These are phyloP conservation scores for Colletes gigas DNA, from an alignment of 1,140 invertebrate genomes.

Conservation along the genomic window DNA sequence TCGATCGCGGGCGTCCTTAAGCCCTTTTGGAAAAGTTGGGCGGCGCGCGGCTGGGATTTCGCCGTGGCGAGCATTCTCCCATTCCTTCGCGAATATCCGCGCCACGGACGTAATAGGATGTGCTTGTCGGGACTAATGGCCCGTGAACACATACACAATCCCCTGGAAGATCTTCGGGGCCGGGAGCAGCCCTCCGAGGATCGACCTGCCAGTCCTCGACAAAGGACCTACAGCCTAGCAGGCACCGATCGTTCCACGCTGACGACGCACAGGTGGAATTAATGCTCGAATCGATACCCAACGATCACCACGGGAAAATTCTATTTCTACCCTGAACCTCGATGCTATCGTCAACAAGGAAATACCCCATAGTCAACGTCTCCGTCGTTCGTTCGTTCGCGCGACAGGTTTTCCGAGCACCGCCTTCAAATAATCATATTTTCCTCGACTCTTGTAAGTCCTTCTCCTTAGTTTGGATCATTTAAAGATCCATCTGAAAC, in stretches of 20 bases:
- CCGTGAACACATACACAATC: constrained; percentile 51
- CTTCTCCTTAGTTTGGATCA: too few relatives aligned
- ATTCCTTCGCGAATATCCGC: constrained; percentile 1
- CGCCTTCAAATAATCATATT: too few relatives aligned
- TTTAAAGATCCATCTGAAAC: too few relatives aligned
- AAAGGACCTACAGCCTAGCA: constrained; percentile 4
- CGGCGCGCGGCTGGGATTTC: constrained; percentile 4
- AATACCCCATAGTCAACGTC: too few relatives aligned
- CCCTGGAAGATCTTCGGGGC: background rate
- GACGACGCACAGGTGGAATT: constrained; percentile 34
- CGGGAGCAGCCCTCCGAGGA: background rate
- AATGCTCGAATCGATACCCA: constrained; percentile 28
- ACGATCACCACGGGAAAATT: constrained; percentile 13
- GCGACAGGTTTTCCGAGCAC: too few relatives aligned
- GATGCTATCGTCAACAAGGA: constrained; percentile 7
- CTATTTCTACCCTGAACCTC: constrained; percentile 20
- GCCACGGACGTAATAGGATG: constrained; percentile 44
- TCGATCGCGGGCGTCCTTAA: constrained; percentile 31
- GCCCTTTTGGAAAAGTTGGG: constrained; percentile 26
- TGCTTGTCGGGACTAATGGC: constrained; percentile 50
- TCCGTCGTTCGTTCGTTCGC: too few relatives aligned
- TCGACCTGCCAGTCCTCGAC: background rate
- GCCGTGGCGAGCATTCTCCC: background rate
- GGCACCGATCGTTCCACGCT: background rate
- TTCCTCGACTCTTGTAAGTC: too few relatives aligned